These are phyloP conservation scores for Acrocyrtus sp. DNA, from an alignment of 2,888 invertebrate genomes.

Conservation along the genomic window DNA sequence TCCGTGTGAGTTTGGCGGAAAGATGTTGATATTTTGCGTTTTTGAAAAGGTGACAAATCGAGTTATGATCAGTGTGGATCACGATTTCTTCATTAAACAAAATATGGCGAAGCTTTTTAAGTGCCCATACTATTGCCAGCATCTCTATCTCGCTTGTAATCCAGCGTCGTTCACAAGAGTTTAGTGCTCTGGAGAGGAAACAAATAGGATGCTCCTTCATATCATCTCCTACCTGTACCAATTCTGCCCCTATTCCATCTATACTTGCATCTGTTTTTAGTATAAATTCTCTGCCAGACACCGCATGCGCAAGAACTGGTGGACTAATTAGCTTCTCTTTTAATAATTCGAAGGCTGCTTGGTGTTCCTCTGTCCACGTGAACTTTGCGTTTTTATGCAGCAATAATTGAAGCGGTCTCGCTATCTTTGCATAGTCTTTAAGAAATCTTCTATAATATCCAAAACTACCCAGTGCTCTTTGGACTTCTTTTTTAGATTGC, in stretches of 20 bases:
- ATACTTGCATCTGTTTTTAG: slow-evolving; percentile 16
- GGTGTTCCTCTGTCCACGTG: neutral
- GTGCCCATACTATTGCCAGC: neutral
- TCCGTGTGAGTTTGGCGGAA: slow-evolving; percentile 13
- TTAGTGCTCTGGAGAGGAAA: neutral
- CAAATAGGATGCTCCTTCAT: slow-evolving; percentile 3
- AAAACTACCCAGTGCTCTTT: slow-evolving; percentile 1
- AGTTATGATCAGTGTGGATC: slow-evolving; percentile 4
- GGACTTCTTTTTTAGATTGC: slow-evolving; percentile 8
- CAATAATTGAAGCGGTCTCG: neutral
- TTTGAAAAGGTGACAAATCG: slow-evolving; percentile 5
- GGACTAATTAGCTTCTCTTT: slow-evolving; percentile 5
- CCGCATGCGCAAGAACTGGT: slow-evolving; percentile 16
- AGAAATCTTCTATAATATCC: slow-evolving; percentile 4
- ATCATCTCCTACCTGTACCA: neutral
- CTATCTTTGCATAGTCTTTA: neutral
- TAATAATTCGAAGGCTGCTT: neutral
- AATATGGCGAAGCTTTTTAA: slow-evolving; percentile 3
- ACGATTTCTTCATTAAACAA: neutral
- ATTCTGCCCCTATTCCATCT: neutral
- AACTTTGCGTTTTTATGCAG: neutral
- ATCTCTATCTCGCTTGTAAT: neutral
- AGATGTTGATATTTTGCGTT: slow-evolving; percentile 3
- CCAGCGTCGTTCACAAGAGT: neutral
- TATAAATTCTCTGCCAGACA: slow-evolving; percentile 2